Base-by-base conservation (phyloP, 2,113 vertebrate genomes). In the Macquaria australasica region DNA sequence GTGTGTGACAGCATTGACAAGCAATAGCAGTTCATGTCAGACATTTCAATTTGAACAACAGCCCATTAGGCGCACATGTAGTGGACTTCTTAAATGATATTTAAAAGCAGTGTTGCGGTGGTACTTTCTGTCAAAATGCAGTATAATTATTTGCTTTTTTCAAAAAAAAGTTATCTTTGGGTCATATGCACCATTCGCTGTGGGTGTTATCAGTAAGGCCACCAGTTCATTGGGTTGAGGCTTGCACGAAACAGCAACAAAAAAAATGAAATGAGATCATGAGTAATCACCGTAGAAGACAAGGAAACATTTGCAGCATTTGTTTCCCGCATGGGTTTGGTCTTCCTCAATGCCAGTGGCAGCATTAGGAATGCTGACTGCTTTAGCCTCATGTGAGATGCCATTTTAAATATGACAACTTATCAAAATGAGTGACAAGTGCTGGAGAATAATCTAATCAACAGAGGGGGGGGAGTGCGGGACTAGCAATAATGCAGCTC, bases 1-100 rank as follows among this genome's bases (percentile, higher is more conserved):
- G 79, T 81, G 73, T 84, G 86, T 75, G 84, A 91, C 85, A 89
- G 72, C 50, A 75, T 3, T 84, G 79, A 90, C 85, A 87, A 34
- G 84, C 79, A 81, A 81, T 71, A 82, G 75, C 84, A 73, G 51
- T 73, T 85, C 67, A 53, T 63, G 76, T 86, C 75, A 74, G 45
- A 77, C 55, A 50, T 77, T 87, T 87, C 37, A 67, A 72, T 85
- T 80, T 83, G 51, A 71, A 53, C 64, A 79, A 34, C 15, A 59
- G 69, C 55, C 31, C 63, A 86, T 84, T 73, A 66, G 62, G 21
- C 43, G 11, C 64, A 78, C 25, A 67, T 41, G 20, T 12, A 59
- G 25, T 34, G 50, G 45, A 75, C 28, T 37, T 76, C 59, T 23
- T 39, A 53, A 77, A 67, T 58, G 43, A 15, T 51, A 31, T 39